Percentiles rank a stretch among this genome's conserved stretches.
Conservation (phyloP, 2,797 vertebrate genomes). For the Spheniscus humboldti region DNA sequence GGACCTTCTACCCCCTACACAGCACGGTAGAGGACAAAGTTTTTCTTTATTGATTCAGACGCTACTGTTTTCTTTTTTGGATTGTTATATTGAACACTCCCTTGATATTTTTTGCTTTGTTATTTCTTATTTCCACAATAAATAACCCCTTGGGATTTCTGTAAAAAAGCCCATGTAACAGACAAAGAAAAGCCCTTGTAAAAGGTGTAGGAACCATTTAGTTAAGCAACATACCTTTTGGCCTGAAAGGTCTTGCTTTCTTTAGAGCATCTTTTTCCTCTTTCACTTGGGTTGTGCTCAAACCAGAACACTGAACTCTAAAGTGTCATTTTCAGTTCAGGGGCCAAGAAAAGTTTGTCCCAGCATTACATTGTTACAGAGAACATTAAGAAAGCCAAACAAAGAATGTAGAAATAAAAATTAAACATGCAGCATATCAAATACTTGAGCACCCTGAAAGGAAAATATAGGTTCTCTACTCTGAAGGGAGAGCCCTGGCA, state of each 20-base stretch:
- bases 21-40: not conserved
- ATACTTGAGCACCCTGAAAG: not conserved
- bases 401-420: not conserved
- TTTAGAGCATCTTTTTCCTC: not conserved
- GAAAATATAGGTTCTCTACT: not conserved
- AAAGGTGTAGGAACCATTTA: not conserved
- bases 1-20: constrained; percentile 6
- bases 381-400: not conserved
- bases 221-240: not conserved
- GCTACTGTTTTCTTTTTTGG: not conserved
- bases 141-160: not conserved
- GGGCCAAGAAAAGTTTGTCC: not conserved
- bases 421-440: not conserved
- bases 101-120: not conserved
- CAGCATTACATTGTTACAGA: not conserved
- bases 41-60: not conserved
- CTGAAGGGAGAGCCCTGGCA: not conserved
- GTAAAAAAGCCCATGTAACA: not conserved
- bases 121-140: not conserved
- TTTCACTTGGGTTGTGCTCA: not conserved
- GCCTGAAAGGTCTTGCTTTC: not conserved
- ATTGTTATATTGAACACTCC: not conserved
- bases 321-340: not conserved
- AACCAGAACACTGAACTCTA: not conserved
- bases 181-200: not conserved